phyloP scores from a whole-genome alignment of 2,888 invertebrate genomes.

The Gastracanthus pulcherrimus region DNA sequence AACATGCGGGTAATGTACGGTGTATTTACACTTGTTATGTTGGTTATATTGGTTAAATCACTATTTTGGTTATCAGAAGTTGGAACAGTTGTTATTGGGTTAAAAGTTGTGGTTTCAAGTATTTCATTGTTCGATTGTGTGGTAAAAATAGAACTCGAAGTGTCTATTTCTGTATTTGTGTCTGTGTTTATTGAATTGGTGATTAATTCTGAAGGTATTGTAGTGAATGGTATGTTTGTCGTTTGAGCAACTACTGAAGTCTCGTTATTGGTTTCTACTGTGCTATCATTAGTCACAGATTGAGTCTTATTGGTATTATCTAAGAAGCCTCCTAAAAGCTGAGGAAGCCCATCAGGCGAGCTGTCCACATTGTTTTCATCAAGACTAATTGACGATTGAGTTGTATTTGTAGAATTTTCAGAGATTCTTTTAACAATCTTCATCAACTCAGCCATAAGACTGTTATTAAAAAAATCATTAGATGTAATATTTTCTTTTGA shows the following conservation, averaged over 20 bases:
- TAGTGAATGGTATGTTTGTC: slow-evolving; percentile 41
- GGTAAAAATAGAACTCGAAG: slow-evolving; percentile 8
- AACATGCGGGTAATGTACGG: slow-evolving; percentile 38
- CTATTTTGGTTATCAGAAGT: background rate
- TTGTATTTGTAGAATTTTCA: slow-evolving; percentile 22
- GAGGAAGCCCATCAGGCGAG: slow-evolving; percentile 59
- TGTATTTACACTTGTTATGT: slow-evolving; percentile 21
- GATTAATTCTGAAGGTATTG: slow-evolving; percentile 35
- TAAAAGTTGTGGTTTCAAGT: slow-evolving; percentile 42
- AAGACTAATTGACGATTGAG: slow-evolving; percentile 18
- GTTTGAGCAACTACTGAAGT: slow-evolving; percentile 54
- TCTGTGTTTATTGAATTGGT: slow-evolving; percentile 45
- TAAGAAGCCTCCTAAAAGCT: slow-evolving; percentile 65
- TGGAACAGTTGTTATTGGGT: slow-evolving; percentile 36
- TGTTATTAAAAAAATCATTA: slow-evolving; percentile 40
- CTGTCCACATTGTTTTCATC: slow-evolving; percentile 42
- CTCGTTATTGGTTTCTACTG: slow-evolving; percentile 48
- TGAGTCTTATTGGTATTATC: slow-evolving; percentile 64
- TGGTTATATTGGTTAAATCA: slow-evolving; percentile 22
- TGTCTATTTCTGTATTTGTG: slow-evolving; percentile 53
- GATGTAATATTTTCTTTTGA: slow-evolving; percentile 27
- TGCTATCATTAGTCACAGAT: slow-evolving; percentile 55
- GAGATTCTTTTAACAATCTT: slow-evolving; percentile 35
- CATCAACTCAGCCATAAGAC: slow-evolving; percentile 31
- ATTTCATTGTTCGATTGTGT: slow-evolving; percentile 21